These are phyloP conservation scores for Melanotaenia maccullochi DNA, from an alignment of 2,797 vertebrate species.

Conservation along the genomic window DNA sequence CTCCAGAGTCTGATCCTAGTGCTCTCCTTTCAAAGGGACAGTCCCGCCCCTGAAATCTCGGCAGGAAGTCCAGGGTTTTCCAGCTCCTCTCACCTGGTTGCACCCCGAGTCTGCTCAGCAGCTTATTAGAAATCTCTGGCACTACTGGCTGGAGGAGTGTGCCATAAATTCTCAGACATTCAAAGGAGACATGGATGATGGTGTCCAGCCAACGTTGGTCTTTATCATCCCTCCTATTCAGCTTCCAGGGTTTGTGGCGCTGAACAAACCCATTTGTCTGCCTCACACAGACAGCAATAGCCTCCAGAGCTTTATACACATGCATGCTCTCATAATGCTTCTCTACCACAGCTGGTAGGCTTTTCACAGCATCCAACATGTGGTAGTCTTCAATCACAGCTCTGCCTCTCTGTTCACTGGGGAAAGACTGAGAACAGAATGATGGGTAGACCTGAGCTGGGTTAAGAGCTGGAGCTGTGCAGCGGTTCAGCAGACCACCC, in stretches of 20 bases:
- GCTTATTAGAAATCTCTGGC: constrained; percentile 83
- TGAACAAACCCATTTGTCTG: constrained; percentile 92
- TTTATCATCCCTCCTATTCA: constrained; percentile 65
- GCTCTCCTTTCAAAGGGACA: constrained; percentile 89
- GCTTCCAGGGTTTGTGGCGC: constrained; percentile 92
- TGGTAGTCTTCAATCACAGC: constrained; percentile 83
- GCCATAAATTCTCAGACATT: constrained; percentile 91
- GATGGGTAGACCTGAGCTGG: constrained; percentile 85
- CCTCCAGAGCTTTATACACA: constrained; percentile 92
- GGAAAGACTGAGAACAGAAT: constrained; percentile 85
- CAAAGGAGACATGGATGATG: constrained; percentile 88
- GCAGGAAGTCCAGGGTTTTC: constrained; percentile 81
- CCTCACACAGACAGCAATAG: constrained; percentile 86
- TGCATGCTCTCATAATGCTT: constrained; percentile 84
- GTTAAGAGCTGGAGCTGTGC: constrained; percentile 88
- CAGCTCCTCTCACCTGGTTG: constrained; percentile 80
- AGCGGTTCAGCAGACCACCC: constrained; percentile 91
- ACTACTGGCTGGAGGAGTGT: constrained; percentile 91
- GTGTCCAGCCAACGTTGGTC: constrained; percentile 89
- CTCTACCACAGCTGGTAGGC: constrained; percentile 83
- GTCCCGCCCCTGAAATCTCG: constrained; percentile 72
- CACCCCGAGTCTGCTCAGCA: constrained; percentile 89
- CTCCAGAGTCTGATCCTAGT: constrained; percentile 85
- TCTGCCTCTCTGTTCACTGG: constrained; percentile 63
- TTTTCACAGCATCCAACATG: constrained; percentile 81